These are phyloP conservation scores for Cairina moschata DNA, from an alignment of 2,113 vertebrate species.

Conservation along the genomic window DNA sequence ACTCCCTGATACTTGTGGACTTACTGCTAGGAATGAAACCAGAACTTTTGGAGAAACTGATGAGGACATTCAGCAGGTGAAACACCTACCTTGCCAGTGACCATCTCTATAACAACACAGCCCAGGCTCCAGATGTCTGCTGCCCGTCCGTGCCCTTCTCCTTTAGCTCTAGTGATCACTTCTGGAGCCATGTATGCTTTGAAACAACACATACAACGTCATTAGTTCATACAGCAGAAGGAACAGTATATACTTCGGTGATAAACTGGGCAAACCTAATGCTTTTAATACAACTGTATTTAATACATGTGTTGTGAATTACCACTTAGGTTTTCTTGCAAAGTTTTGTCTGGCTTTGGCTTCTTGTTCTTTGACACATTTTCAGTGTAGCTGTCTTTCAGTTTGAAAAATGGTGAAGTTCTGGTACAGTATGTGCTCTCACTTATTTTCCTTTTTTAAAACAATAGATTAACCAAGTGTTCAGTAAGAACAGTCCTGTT, in stretches of 20 bases:
- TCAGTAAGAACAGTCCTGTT: not conserved
- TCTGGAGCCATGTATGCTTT: constrained; percentile 99
- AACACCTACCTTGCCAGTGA: constrained; percentile 93
- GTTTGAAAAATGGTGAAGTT: not conserved
- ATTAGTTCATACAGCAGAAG: constrained; percentile 17
- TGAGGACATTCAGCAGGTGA: not conserved
- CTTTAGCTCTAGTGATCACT: constrained; percentile 97
- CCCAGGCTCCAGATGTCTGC: constrained; percentile 99
- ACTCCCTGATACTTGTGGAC: not conserved
- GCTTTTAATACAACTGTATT: not conserved
- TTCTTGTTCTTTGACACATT: not conserved
- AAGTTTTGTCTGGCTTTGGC: not conserved
- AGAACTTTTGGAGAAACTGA: not conserved
- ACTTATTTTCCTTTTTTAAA: not conserved
- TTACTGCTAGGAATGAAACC: not conserved
- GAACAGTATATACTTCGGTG: not conserved
- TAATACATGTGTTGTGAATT: not conserved
- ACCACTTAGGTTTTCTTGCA: not conserved
- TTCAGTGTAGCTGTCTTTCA: not conserved
- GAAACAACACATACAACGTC: not conserved
- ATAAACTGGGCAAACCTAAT: not conserved
- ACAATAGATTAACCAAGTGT: not conserved
- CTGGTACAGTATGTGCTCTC: not conserved
- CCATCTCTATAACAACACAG: constrained; percentile 98
- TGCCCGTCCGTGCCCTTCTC: constrained; percentile 95